Base-by-base conservation (phyloP, 2,888 invertebrate species). In the Acanthacorydalis orientalis region DNA sequence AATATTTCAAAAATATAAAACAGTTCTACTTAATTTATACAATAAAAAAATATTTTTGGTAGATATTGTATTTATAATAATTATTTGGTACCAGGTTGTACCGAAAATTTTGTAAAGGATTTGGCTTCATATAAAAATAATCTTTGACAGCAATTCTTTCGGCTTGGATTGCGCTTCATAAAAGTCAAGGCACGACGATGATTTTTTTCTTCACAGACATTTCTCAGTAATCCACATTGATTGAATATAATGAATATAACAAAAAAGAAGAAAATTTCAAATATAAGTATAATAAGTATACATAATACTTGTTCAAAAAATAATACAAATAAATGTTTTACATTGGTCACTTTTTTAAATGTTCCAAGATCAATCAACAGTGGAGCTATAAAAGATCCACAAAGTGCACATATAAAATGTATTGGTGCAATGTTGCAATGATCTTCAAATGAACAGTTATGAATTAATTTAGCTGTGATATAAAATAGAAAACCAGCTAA, bases 371-470 rank as follows among this genome's bases (percentile, higher is more conserved):
- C 40, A 7, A 55, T 54, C 1, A 55, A 46, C 3, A 64, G 39
- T 0, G 64, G 59, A 1, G 59, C 60, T 6, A 61, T 33, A 1
- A 62, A 16, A 15, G 54, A 55, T 1, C 64, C 65, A 9, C 62
- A 16, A 33, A 61, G 43, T 3, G 59, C 61, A 41, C 58, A 57
- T 10, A 57, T 51, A 1, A 67, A 49, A 50, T 65, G 63, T 7
- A 59, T 57, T 1, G 62, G 54, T 1, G 58, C 49, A 8, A 63
- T 50, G 45, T 65, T 64, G 50, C 64, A 64, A 48, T 63, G 59
- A 51, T 67, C 65, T 49, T 67, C 65, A 9, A 65, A 46, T 0
- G 60, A 55, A 37, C 60, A 63, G 48, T 53, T 53, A 44, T 60
- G 60, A 2, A 64, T 46, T 9, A 41, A 39, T 43, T 53, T 49